phyloP scores from a whole-genome alignment of 2,797 vertebrate species.

The Otus scops region DNA sequence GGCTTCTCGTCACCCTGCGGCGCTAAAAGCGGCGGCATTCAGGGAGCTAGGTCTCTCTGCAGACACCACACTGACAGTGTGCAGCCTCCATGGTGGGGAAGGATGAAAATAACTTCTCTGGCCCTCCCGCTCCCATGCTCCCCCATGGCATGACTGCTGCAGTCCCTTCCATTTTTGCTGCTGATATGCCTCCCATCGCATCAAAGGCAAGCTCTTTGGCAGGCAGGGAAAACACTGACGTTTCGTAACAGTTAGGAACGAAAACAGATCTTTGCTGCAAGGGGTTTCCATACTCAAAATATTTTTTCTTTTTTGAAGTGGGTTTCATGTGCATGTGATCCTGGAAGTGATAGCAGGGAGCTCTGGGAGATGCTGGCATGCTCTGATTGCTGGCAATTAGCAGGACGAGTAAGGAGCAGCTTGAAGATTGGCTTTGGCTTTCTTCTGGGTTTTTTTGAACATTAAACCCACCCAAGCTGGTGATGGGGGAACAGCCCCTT shows the following conservation, averaged over 20 bases:
- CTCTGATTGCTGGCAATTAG: conserved; percentile 13
- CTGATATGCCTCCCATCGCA: neutral
- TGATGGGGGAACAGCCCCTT: neutral
- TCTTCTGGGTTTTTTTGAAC: neutral
- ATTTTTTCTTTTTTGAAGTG: conserved; percentile 15
- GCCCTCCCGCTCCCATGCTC: neutral
- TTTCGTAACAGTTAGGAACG: conserved; percentile 17
- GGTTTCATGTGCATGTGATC: neutral
- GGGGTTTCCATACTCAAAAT: conserved; percentile 30
- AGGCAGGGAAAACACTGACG: conserved; percentile 6
- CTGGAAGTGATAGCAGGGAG: conserved; percentile 18
- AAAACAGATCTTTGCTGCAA: conserved; percentile 42
- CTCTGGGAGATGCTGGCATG: neutral
- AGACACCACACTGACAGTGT: neutral
- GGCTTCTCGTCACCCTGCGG: neutral
- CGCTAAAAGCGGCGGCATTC: rapidly evolving
- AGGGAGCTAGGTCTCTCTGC: neutral
- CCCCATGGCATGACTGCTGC: rapidly evolving
- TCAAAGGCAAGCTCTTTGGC: conserved; percentile 26
- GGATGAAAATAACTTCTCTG: neutral
- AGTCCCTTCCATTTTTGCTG: neutral
- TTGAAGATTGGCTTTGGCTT: neutral
- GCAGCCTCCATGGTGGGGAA: neutral
- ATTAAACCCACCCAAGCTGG: neutral
- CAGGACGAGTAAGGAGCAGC: neutral